Base-by-base conservation (phyloP, 1,140 invertebrate species). In the Aphis craccivora region DNA sequence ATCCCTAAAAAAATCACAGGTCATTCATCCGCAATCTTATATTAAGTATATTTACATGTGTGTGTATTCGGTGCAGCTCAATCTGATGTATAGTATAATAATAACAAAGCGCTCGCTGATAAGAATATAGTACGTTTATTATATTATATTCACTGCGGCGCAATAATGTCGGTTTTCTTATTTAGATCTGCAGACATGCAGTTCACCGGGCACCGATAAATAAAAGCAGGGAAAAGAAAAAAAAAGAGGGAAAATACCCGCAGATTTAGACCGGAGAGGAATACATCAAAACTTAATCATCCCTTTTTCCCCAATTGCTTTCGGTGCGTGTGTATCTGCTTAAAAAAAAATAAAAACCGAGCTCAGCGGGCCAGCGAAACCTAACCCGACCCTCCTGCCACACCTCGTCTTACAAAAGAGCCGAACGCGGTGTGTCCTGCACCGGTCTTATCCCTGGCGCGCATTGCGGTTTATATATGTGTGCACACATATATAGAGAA, bases 201-300 rank as follows among this genome's bases (percentile, higher is more conserved):
- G 60, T 25, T 90, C 55, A 14, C 25, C 25, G 89, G 55, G 55
- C 40, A 67, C 23, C 35, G 25, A 90, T 67, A 90, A 90, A 90
- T 90, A 90, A 90, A 88, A 88, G n/a, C 43, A 9, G n/a, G 45
- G 86, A 48, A n/a, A 20, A 87, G 43, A 87, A 18, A 35, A 45
- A 45, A 51, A 37, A 89, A 25, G 14, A 51, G 87, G n/a, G 40
- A 55, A 90, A 67, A 90, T 60, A 55, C 53, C 51, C 35, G 35
- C 88, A 90, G 88, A 90, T 90, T 90, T 90, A 60, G 88, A 40
- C 53, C 25, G 89, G 35, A 55, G 23, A 67, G 53, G 55, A 67
- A 90, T 90, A 67, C 89, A 90, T 90, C 89, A 90, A 90, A 90
- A 90, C 89, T 90, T 90, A 90, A 90, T 90, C 89, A 90, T 90